Percentiles rank a stretch among this genome's conserved stretches.
These are phyloP conservation scores for Macaria notata DNA, from an alignment of 2,888 invertebrate genomes.

Conservation along the genomic window DNA sequence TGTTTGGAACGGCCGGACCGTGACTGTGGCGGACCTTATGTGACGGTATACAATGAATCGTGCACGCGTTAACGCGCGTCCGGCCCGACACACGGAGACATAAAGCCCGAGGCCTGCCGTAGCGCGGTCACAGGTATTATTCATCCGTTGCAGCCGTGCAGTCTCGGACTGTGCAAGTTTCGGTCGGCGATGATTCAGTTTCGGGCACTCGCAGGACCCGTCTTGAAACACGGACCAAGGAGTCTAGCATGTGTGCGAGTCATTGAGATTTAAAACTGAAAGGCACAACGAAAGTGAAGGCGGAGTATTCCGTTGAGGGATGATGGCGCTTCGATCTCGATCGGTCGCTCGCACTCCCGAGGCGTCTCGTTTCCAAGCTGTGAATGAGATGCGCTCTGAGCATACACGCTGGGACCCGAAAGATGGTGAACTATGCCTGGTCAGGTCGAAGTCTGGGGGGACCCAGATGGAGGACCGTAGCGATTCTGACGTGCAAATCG, in stretches of 20 bases:
- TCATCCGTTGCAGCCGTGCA: constrained; percentile 43
- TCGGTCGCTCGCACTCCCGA: constrained; percentile 79
- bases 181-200: constrained; percentile 63
- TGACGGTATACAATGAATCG: constrained; percentile 35
- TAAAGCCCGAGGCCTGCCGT: constrained; percentile 46
- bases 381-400: constrained; percentile 81
- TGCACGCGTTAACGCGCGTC: constrained; percentile 51
- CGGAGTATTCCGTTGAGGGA: constrained; percentile 59
- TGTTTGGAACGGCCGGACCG: constrained; percentile 8
- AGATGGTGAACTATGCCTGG: constrained; percentile 89
- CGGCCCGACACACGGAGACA: constrained; percentile 48
- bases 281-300: constrained; percentile 87
- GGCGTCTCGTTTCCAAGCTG: constrained; percentile 76
- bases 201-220: constrained; percentile 84
- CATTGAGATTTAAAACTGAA: constrained; percentile 82
- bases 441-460: constrained; percentile 87
- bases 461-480: constrained; percentile 87
- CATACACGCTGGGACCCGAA: constrained; percentile 87
- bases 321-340: constrained; percentile 64
- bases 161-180: constrained; percentile 55
- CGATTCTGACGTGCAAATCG: constrained; percentile 91
- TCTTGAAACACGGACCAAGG: constrained; percentile 81
- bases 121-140: constrained; percentile 49
- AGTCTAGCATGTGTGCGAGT: constrained; percentile 85
- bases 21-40: constrained; percentile 18